A percentile compares a stretch with the other conserved stretches of the same genome.
phyloP scores from a whole-genome alignment of 1,140 invertebrate genomes.

The Drosophila punjabiensis region DNA sequence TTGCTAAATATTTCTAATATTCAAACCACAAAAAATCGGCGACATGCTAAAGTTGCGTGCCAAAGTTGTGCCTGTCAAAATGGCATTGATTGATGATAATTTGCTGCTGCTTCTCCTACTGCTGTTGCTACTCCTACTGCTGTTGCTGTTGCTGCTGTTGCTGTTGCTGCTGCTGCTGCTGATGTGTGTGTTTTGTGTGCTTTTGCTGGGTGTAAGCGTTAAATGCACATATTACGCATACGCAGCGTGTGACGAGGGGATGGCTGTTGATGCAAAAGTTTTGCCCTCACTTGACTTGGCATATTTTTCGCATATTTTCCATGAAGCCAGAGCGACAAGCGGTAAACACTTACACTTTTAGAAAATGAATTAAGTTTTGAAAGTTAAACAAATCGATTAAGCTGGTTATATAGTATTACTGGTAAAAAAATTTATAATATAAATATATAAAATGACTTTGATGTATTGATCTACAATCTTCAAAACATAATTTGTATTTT shows the following conservation, averaged over 20 bases:
- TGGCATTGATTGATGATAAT: conserved; percentile 62
- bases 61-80: conserved; percentile 56
- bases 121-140: not conserved
- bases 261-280: conserved; percentile 13
- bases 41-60: conserved; percentile 49
- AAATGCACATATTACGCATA: conserved; percentile 73
- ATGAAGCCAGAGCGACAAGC: conserved; percentile 24
- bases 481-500: no score
- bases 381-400: conserved; percentile 23
- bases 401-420: not conserved
- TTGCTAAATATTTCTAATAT: not conserved
- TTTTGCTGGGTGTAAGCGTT: not conserved
- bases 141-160: not conserved
- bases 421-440: no score
- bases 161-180: not conserved
- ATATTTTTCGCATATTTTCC: conserved; percentile 30
- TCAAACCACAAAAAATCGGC: not conserved
- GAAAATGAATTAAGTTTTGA: conserved; percentile 49
- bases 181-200: not conserved
- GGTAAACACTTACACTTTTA: conserved; percentile 20
- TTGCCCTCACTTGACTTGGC: conserved; percentile 32
- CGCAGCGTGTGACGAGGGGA: conserved; percentile 60
- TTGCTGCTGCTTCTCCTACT: not conserved
- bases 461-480: no score
- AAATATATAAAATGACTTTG: no score